phyloP scores from a whole-genome alignment of 2,113 vertebrate genomes.

The Promerops cafer region DNA sequence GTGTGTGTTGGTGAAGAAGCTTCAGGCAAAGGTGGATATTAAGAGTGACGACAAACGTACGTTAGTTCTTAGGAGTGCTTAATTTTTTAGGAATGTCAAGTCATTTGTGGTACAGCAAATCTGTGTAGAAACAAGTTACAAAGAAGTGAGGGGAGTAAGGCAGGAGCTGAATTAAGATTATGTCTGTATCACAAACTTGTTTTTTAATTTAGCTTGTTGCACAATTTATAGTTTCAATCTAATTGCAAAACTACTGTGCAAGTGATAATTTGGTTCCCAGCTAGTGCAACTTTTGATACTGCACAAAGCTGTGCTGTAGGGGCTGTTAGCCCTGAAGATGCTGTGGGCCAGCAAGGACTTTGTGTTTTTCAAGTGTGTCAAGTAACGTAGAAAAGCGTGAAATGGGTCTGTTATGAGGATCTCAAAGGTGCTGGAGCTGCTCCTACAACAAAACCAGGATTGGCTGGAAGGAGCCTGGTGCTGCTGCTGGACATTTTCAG shows the following conservation, averaged over 20 bases:
- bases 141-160: background rate
- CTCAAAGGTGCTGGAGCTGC: background rate
- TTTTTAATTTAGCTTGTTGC: conserved; percentile 30
- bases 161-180: background rate
- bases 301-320: background rate
- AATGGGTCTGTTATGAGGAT: rapidly evolving
- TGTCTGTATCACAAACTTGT: background rate
- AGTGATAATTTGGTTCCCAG: conserved; percentile 6
- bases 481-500: background rate
- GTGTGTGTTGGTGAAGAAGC: background rate
- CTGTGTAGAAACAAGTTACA: background rate
- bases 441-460: background rate
- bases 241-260: conserved; percentile 33
- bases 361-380: background rate
- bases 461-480: background rate
- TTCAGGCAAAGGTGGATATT: background rate
- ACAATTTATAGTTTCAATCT: conserved; percentile 33
- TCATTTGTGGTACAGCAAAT: background rate
- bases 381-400: background rate
- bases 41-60: background rate
- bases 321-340: background rate
- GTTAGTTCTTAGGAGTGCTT: background rate
- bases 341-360: background rate
- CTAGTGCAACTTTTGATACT: background rate
- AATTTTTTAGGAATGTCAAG: background rate